Base-by-base conservation (phyloP, 35 echinoderm and acorn worm species). In the Diadema setosum region DNA sequence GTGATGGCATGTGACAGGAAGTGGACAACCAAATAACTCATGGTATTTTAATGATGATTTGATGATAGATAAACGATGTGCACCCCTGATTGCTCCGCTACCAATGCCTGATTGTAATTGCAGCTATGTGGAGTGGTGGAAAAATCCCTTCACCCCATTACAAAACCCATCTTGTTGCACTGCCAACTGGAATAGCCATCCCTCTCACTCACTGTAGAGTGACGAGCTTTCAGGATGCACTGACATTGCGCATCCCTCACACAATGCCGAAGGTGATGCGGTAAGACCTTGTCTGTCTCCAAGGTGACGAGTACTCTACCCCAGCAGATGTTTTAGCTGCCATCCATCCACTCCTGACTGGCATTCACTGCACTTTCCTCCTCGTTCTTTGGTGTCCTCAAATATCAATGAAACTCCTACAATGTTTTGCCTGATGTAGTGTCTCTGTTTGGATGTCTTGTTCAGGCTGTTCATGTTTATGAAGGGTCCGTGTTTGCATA, bases 21-120 rank as follows among this genome's bases (percentile, higher is more conserved):
- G 63, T 67, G 63, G 63, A 67, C 30, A 16, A 29, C 25, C 63
- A 67, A 67, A 67, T 67, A 67, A 67, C 63, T 26, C 8, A 67
- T 11, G 63, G 63, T 67, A 67, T 67, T 67, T 67, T 67, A 67
- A 67, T 34, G 63, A 67, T 67, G 63, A 67, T 67, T 67, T 67
- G 21, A 67, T 67, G 63, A 67, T 67, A 34, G 63, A 67, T 67
- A 67, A 67, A 67, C 37, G 63, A 67, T 34, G 37, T 67, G 63
- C 37, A 67, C 63, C 37, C 27, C 37, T 34, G 27, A 67, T 67
- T 26, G 30, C 63, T 67, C 12, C 63, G 27, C 30, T 32, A 67
- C 37, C 27, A 67, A 67, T 33, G 63, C 63, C 63, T 67, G 63
- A 67, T 67, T 67, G 63, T 67, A 11, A 33, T 67, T 33, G 63